Base-by-base conservation (phyloP, 2,888 invertebrate species). In the Luperina testacea region DNA sequence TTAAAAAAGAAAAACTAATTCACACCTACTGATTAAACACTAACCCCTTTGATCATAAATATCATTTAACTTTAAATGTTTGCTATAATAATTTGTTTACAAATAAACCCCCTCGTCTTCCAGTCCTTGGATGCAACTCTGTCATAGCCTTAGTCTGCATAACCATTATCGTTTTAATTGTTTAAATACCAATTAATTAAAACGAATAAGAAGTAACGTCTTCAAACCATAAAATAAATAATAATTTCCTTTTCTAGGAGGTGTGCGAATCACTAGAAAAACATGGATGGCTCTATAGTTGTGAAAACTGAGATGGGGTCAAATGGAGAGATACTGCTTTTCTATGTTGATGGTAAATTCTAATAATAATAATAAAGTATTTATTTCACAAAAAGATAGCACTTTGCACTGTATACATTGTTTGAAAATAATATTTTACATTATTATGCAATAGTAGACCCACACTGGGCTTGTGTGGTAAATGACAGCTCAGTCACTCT, bases 281-380 rank as follows among this genome's bases (percentile, higher is more conserved):
- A 32, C 45, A 90, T 95, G 95, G 95, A 96, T 69, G 61, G 77
- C 0, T 93, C 95, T 81, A 94, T 96, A 61, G 93, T 96, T 1
- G 93, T 96, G 6, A 96, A 96, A 89, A 94, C 95, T 4, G 96
- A 96, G 83, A 91, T 94, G 77, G 94, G 95, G 59, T 90, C 92
- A 0, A 95, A 95, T 90, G 96, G 95, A 32, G 96, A 96, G 75
- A 95, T 96, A 81, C 86, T 96, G 24, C 88, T 96, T n/a, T 96
- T 94, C 78, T 96, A 96, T 92, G 95, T 96, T 69, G 95, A 96
- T 89, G 96, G 96, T 96, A 91, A 93, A 93, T 78, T 65, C 15
- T 61, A 0, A 15, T 61, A 38, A 38, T 38, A 38, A 38, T 38
- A 38, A 38, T 38, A 38, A 38, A 38, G 38, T 38, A 38, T 38